phyloP scores from a whole-genome alignment of 2,888 invertebrate genomes.

The Rhagium mordax region DNA sequence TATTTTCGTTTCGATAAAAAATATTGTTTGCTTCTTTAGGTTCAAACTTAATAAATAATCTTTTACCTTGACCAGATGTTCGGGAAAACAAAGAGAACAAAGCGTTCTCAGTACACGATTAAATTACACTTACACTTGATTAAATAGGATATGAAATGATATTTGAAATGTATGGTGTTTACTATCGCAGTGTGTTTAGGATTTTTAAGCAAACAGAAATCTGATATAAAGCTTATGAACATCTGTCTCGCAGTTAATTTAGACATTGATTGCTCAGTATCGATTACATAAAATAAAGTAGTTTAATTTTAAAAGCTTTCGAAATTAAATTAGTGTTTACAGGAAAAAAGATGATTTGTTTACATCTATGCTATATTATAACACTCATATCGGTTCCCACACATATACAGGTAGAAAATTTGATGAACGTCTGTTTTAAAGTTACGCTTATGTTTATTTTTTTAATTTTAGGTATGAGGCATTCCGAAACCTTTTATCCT shows the following conservation, averaged over 20 bases:
- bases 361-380: background rate
- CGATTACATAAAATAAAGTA: constrained; percentile 13
- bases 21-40: too few relatives aligned
- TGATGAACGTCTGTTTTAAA: background rate
- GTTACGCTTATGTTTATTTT: background rate
- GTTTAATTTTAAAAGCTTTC: constrained; percentile 19
- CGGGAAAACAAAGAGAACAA: background rate
- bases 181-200: background rate
- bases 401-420: background rate
- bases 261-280: constrained; percentile 19
- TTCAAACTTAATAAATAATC: too few relatives aligned
- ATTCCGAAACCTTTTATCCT: too few relatives aligned
- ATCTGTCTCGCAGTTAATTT: constrained; percentile 21
- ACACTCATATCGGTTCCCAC: background rate
- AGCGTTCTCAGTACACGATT: background rate
- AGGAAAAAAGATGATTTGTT: background rate
- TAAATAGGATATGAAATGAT: too few relatives aligned
- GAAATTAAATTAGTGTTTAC: background rate
- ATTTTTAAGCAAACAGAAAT: constrained; percentile 3
- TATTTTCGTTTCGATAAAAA: too few relatives aligned
- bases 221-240: background rate
- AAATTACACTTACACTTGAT: background rate
- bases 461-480: too few relatives aligned
- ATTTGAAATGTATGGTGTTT: background rate
- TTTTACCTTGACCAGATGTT: too few relatives aligned